Percentiles rank a stretch among this genome's conserved stretches.
Evolutionary conservation across 2,888 invertebrate species (phyloP).

Genomic region (Cerastis rubricosa): DNA sequence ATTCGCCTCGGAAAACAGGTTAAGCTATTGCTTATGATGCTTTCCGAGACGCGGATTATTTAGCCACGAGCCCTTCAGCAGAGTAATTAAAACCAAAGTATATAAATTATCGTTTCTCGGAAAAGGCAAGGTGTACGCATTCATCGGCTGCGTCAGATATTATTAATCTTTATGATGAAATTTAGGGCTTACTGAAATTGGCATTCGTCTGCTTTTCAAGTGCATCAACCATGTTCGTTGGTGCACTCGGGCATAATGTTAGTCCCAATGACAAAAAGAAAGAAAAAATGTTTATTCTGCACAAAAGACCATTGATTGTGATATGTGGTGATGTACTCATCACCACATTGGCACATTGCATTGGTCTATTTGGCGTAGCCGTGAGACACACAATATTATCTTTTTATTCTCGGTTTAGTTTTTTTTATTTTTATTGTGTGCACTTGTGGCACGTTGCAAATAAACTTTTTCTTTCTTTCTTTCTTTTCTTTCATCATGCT

Average conservation of each 20-base stretch:
- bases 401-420: no score
- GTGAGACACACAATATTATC: no score
- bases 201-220: not conserved
- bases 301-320: not conserved
- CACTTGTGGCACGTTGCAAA: no score
- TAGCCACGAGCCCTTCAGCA: not conserved
- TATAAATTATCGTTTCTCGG: not conserved
- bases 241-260: not conserved
- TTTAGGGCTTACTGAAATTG: not conserved
- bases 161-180: not conserved
- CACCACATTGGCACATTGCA: no score
- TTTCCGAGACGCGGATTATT: not conserved
- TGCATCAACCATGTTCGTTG: not conserved
- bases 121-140: not conserved
- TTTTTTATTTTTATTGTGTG: no score
- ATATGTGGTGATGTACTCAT: not conserved
- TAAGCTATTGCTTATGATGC: not conserved
- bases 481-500: no score
- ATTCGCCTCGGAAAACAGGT: no score
- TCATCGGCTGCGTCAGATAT: not conserved
- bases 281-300: not conserved
- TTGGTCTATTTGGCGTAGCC: no score
- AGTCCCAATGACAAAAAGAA: not conserved
- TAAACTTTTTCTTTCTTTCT: no score
- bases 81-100: not conserved